phyloP scores from a whole-genome alignment of 2,888 invertebrate species.

The Coenonympha glycerion region DNA sequence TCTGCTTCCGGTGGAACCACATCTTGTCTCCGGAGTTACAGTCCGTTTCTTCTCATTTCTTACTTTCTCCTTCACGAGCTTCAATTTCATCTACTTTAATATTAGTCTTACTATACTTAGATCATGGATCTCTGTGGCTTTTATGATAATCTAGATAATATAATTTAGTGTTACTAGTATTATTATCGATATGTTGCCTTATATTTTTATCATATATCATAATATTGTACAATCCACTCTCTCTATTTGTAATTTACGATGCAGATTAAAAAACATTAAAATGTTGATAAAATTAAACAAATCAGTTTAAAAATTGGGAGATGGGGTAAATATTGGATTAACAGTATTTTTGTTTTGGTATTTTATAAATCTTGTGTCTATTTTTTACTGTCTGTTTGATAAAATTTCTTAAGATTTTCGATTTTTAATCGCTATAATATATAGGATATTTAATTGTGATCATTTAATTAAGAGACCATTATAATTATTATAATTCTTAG shows the following conservation, averaged over 20 bases:
- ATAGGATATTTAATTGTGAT: too few relatives aligned
- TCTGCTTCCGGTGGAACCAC: slow-evolving; percentile 51
- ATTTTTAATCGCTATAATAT: too few relatives aligned
- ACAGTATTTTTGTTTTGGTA: too few relatives aligned
- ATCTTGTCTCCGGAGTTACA: slow-evolving; percentile 31
- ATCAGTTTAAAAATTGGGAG: too few relatives aligned
- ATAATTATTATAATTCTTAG: too few relatives aligned
- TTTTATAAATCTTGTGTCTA: too few relatives aligned
- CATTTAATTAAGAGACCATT: too few relatives aligned
- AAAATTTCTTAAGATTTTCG: too few relatives aligned
- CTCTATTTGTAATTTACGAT: neutral
- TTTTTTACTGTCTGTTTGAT: too few relatives aligned
- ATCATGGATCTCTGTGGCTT: neutral
- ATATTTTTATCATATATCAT: neutral
- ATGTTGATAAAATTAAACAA: too few relatives aligned
- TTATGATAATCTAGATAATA: neutral
- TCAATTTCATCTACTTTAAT: slow-evolving; percentile 19
- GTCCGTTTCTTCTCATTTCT: slow-evolving; percentile 44
- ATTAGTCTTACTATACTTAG: neutral
- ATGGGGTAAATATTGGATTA: too few relatives aligned
- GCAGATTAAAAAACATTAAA: too few relatives aligned
- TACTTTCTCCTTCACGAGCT: slow-evolving; percentile 43
- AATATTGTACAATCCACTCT: neutral
- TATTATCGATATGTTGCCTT: neutral
- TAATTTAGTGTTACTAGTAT: slow-evolving; percentile 10